Evolutionary conservation across 2,113 vertebrate genomes (phyloP), one percentile per base, ranked within the genome.

Genomic region (Salvelinus sp.): DNA sequence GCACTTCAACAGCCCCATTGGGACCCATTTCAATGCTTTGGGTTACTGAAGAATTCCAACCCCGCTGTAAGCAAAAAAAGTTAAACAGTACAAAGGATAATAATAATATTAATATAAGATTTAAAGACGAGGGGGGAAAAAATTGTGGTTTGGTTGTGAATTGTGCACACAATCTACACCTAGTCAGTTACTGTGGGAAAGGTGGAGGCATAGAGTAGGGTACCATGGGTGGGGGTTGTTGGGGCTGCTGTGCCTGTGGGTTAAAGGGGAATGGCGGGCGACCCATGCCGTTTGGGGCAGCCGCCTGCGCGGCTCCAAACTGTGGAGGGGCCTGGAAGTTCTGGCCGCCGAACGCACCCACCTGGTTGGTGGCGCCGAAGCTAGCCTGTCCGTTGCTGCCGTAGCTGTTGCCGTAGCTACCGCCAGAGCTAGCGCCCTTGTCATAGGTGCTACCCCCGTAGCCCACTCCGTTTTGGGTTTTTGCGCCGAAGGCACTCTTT

Each of bases 141-240:
- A 54, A 7, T 33, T 73, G 78, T 88, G 77, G 82, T 90, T 87
- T 77, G 76, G 76, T 77, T 79, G 83, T 86, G 79, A 50, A 72
- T 69, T 50, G 67, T 74, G 54, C 38, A 62, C 76, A 38, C 28
- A 70, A 64, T 87, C 94, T 96, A 54, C 3, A 4, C 50, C 50
- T 54, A 1, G 3, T 16, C 16, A 4, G 50, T 22, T 62, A 98
- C 90, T 98, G 95, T 89, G 96, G 94, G 79, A 98, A 99, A 79
- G 94, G 92, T 88, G 96, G 95, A 70, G 96, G 95, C 95, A 99
- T 96, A 27, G 97, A 94, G 91, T 97, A 99, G 87, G 96, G 96
- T 91, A 96, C 95, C 96, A 99, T 97, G 38, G 87, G 92, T 63
- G 88, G 92, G 10, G 86, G 95, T 93, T 88, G 93, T 20, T 86